Evolutionary conservation across 1,140 invertebrate genomes (phyloP), one percentile per base, ranked within the genome.

Genomic region (Achroia grisella): DNA sequence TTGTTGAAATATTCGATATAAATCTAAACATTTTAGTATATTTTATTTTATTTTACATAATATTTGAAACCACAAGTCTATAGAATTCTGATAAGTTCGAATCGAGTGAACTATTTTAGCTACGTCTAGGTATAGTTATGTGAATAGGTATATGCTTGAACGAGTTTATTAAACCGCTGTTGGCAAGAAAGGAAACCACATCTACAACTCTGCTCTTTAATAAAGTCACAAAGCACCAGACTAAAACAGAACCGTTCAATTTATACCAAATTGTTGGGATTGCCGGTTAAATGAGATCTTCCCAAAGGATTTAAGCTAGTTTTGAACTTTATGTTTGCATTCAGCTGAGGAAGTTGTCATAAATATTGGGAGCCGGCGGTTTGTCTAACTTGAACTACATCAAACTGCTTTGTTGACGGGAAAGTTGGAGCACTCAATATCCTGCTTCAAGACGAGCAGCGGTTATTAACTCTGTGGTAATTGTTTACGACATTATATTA

Each of bases 241-340:
- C 46, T 54, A 34, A 39, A 46, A 43, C 36, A 52, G 45, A 48
- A 48, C 56, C 53, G 53, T 62, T 66, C 55, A 57, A 60, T 62
- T 62, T 42, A 30, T 33, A 46, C 56, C 40, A 61, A 62, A 65
- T 67, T 53, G 50, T 62, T 55, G 55, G 51, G 49, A 65, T 67
- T 60, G 58, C 56, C 56, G 47, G 45, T 49, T 56, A 55, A 59
- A 48, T 6, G 58, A 66, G 60, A 57, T 37, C 52, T 56, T 63
- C 56, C 48, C 56, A 43, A 62, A 70, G 67, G 67, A 62, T 60
- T 23, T 61, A 57, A 64, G 61, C 58, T 64, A 56, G 56, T 56
- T 67, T 44, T 52, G 52, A 71, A 68, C 55, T 71, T 71, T 56
- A 59, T 64, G 67, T 65, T 68, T 65, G 62, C 55, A 67, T 64